Evolutionary conservation across 2,797 vertebrate genomes (phyloP).

Genomic region (Rhinichthys osculus): DNA sequence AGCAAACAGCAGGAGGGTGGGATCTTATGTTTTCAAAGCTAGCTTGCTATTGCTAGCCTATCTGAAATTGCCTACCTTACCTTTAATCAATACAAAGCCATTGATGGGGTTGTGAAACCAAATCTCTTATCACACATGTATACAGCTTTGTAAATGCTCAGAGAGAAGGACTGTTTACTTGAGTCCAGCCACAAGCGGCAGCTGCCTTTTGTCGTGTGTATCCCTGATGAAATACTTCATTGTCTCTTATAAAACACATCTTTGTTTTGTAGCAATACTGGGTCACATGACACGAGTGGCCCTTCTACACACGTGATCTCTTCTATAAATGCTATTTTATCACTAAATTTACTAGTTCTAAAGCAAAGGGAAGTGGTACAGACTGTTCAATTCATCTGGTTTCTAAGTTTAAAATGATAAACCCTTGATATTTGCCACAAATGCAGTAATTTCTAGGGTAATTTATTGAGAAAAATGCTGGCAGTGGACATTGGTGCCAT

Average conservation of each 20-base stretch:
- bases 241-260: conserved; percentile 45
- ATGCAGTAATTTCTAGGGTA: neutral
- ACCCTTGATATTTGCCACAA: conserved; percentile 3
- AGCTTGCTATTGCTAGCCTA: neutral
- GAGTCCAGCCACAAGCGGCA: conserved; percentile 10
- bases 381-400: neutral
- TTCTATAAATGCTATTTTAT: conserved; percentile 9
- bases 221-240: conserved; percentile 45
- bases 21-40: neutral
- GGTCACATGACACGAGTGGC: conserved; percentile 2
- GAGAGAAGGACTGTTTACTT: conserved; percentile 28
- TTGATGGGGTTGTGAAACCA: neutral
- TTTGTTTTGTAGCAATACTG: conserved; percentile 21
- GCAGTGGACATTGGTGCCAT: neutral
- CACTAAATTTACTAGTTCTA: neutral
- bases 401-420: neutral
- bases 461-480: neutral
- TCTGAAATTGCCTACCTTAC: neutral
- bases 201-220: conserved; percentile 29
- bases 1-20: no score
- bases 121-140: conserved; percentile 27
- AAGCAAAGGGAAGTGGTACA: neutral
- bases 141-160: neutral
- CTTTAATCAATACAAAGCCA: neutral
- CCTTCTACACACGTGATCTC: neutral